A percentile compares a stretch with the other conserved stretches of the same genome.
Conservation (phyloP, 2,113 vertebrate genomes). For the Trichomycterus rosablanca region DNA sequence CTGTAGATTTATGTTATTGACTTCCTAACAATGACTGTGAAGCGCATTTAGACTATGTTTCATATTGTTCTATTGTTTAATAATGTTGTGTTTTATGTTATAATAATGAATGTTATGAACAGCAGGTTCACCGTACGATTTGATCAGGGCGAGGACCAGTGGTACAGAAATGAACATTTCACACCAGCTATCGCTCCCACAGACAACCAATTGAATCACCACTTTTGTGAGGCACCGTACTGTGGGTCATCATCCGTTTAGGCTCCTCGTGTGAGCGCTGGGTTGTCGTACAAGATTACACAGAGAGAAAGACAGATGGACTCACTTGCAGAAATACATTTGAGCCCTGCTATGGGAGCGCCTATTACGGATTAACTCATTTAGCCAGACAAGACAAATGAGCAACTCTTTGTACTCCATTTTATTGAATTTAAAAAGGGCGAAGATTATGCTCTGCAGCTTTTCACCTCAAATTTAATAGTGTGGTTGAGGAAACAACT, state of each 20-base stretch:
- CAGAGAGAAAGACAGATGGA: constrained; percentile 41
- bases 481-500: neutral
- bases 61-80: too few species aligned
- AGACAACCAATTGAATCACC: constrained; percentile 47
- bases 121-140: neutral
- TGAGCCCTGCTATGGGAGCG: constrained; percentile 45
- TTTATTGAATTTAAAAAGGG: constrained; percentile 56
- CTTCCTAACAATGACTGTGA: too few species aligned
- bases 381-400: constrained; percentile 57
- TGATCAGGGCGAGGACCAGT: neutral
- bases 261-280: constrained; percentile 47
- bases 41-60: too few species aligned
- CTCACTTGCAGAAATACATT: constrained; percentile 42
- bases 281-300: constrained; percentile 56
- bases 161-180: constrained; percentile 10
- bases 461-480: constrained; percentile 52
- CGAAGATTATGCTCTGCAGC: constrained; percentile 43
- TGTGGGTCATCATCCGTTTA: constrained; percentile 55
- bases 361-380: constrained; percentile 40
- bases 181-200: constrained; percentile 42
- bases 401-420: constrained; percentile 47
- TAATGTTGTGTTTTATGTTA: too few species aligned
- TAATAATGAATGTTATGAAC: neutral
- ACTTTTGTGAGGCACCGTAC: constrained; percentile 44
- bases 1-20: too few species aligned